Conservation (phyloP, 2,888 invertebrate genomes). For the Lasius fuliginosus region DNA sequence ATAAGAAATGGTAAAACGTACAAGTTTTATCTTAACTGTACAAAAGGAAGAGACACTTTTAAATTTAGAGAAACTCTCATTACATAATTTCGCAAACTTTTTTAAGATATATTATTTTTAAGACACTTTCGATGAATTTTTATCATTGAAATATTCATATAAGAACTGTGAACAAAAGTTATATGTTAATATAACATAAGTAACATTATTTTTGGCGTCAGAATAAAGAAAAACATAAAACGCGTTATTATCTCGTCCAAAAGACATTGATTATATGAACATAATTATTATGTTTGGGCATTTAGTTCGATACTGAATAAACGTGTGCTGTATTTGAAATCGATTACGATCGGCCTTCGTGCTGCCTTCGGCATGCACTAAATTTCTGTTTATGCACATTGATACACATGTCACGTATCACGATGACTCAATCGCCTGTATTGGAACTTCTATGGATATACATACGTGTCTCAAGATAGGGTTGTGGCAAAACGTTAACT, state of each 20-base stretch:
- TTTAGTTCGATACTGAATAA: constrained; percentile 31
- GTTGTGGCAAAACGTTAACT: background rate
- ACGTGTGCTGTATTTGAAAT: constrained; percentile 59
- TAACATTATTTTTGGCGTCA: background rate
- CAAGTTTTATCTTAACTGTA: background rate
- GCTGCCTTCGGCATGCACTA: constrained; percentile 48
- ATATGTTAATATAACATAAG: background rate
- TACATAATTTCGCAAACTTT: background rate
- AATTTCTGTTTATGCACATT: constrained; percentile 67
- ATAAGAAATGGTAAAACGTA: background rate
- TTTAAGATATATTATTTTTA: background rate
- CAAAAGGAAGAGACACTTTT: background rate
- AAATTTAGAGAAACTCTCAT: background rate
- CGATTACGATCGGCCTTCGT: constrained; percentile 71
- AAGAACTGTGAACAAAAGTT: background rate
- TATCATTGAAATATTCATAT: background rate
- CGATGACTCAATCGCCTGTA: constrained; percentile 74
- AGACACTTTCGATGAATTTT: background rate
- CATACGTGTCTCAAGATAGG: background rate
- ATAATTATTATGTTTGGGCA: background rate
- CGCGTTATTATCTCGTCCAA: background rate
- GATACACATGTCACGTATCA: constrained; percentile 72
- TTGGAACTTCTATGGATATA: constrained; percentile 31
- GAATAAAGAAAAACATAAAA: background rate
- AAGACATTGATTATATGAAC: background rate